Evolutionary conservation across 2,888 invertebrate species (phyloP).

Genomic region (Penaeus monodon): DNA sequence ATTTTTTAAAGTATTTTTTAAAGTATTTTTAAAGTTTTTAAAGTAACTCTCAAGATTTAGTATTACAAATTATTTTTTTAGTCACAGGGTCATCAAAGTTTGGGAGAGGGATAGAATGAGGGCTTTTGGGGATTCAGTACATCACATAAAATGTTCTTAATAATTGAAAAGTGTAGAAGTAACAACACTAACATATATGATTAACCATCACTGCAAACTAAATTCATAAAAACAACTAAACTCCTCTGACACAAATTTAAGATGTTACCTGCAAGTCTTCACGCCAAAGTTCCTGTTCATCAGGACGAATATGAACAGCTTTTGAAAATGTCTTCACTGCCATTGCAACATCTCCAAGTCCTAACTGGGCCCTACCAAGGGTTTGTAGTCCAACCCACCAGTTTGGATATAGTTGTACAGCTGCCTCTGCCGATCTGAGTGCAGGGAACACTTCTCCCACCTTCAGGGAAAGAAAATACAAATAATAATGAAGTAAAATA

Average conservation of each 20-base stretch:
- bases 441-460: slow-evolving; percentile 66
- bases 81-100: too few relatives aligned
- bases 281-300: slow-evolving; percentile 68
- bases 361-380: slow-evolving; percentile 69
- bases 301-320: slow-evolving; percentile 69
- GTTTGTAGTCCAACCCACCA: slow-evolving; percentile 71
- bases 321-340: slow-evolving; percentile 69
- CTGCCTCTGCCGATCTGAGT: slow-evolving; percentile 68
- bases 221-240: background rate
- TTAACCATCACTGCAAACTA: too few relatives aligned
- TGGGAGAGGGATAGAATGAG: too few relatives aligned
- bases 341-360: slow-evolving; percentile 69
- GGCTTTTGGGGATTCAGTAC: too few relatives aligned
- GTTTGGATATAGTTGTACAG: slow-evolving; percentile 68
- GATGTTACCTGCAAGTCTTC: slow-evolving; percentile 68
- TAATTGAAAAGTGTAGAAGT: too few relatives aligned
- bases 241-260: background rate
- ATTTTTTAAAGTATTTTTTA: too few relatives aligned
- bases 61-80: too few relatives aligned
- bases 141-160: too few relatives aligned
- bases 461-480: slow-evolving; percentile 7
- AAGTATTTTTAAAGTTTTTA: too few relatives aligned
- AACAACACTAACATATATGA: too few relatives aligned
- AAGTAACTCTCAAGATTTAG: too few relatives aligned
- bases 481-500: too few relatives aligned